These are phyloP conservation scores for Unio pictorum DNA, from an alignment of 2,888 invertebrate genomes.

Conservation along the genomic window DNA sequence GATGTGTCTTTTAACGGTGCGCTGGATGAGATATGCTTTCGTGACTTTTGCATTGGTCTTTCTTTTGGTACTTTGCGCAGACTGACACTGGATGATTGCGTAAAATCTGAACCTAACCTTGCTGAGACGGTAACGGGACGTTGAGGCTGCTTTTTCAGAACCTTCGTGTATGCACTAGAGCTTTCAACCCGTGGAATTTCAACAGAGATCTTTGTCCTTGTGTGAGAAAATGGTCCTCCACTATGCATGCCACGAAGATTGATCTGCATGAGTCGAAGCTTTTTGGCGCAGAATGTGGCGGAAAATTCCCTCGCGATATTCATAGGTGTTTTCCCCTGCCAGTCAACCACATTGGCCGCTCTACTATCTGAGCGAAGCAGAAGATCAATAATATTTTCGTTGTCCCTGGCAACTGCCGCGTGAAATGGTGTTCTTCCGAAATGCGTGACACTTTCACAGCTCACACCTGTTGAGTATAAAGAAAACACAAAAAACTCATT, in stretches of 20 bases:
- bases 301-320: conserved; percentile 35
- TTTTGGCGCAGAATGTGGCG: conserved; percentile 43
- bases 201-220: not conserved
- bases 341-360: conserved; percentile 19
- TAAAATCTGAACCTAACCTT: conserved; percentile 12
- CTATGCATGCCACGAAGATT: conserved; percentile 33
- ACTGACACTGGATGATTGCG: conserved; percentile 16
- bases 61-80: not conserved
- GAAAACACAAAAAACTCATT: too few species aligned
- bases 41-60: conserved; percentile 9
- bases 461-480: conserved; percentile 32
- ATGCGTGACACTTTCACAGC: conserved; percentile 39
- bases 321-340: conserved; percentile 35
- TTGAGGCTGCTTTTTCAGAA: not conserved
- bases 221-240: not conserved
- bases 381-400: conserved; percentile 36
- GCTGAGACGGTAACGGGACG: conserved; percentile 1
- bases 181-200: not conserved
- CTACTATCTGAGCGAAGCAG: conserved; percentile 28
- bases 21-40: conserved; percentile 22
- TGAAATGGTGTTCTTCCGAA: conserved; percentile 49
- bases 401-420: conserved; percentile 47
- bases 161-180: too few species aligned
- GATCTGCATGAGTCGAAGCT: conserved; percentile 44
- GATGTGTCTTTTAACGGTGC: conserved; percentile 12